phyloP scores from a whole-genome alignment of 2,888 invertebrate genomes.

The Bombylius major region DNA sequence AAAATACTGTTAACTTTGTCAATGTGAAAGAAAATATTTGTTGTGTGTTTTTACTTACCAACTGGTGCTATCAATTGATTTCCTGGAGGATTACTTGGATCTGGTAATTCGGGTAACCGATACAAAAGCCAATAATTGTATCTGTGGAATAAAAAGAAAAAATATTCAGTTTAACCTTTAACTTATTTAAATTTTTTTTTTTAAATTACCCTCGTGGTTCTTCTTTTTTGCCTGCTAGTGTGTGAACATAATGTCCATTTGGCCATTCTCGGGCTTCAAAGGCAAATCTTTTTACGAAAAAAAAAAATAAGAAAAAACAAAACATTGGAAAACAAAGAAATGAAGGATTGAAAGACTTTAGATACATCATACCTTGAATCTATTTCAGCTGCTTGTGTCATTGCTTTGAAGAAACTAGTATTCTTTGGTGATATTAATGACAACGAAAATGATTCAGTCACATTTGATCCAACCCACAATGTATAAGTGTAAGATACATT shows the following conservation, averaged over 20 bases:
- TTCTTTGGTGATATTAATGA: conserved; percentile 61
- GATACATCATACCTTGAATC: conserved; percentile 41
- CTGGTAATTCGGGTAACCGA: conserved; percentile 66
- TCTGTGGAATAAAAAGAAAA: conserved; percentile 29
- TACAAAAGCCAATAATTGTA: conserved; percentile 86
- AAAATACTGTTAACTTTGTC: not conserved
- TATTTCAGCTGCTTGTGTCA: conserved; percentile 73
- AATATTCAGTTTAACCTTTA: not conserved
- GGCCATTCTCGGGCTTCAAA: conserved; percentile 83
- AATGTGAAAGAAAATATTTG: not conserved
- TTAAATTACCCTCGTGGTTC: conserved; percentile 32
- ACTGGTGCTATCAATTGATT: conserved; percentile 80
- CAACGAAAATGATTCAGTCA: conserved; percentile 67
- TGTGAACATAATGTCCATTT: conserved; percentile 84
- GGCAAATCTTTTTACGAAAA: conserved; percentile 38
- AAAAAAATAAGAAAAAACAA: not conserved
- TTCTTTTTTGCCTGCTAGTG: conserved; percentile 45
- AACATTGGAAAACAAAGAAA: not conserved
- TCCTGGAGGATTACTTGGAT: conserved; percentile 68
- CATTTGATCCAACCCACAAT: conserved; percentile 78
- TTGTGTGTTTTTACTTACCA: conserved; percentile 44
- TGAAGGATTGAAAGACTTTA: not conserved
- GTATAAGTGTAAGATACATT: conserved; percentile 75
- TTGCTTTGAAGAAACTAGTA: conserved; percentile 56
- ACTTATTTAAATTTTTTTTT: not conserved